phyloP scores from a whole-genome alignment of 2,888 invertebrate species.

The Amaurobius ferox region DNA sequence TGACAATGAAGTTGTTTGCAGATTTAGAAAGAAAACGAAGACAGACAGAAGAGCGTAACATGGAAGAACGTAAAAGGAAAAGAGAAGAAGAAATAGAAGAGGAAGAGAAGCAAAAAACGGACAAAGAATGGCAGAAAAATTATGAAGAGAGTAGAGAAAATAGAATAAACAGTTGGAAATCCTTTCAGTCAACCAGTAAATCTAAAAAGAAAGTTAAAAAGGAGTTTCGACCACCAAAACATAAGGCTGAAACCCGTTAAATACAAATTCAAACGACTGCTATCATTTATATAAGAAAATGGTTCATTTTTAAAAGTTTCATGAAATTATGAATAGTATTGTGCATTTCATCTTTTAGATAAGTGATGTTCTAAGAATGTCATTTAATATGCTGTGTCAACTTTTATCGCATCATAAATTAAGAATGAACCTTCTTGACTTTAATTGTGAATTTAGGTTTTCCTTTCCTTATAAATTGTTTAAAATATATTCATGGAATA shows the following conservation, averaged over 20 bases:
- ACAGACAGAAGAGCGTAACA: conserved; percentile 90
- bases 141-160: conserved; percentile 97
- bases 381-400: too few species aligned
- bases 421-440: too few species aligned
- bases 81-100: conserved; percentile 94
- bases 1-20: conserved; percentile 98
- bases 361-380: too few species aligned
- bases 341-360: too few species aligned
- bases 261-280: background rate
- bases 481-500: too few species aligned
- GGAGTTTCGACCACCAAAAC: conserved; percentile 92
- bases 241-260: conserved; percentile 94
- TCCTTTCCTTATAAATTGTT: too few species aligned
- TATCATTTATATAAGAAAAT: background rate
- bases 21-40: conserved; percentile 95
- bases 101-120: conserved; percentile 91
- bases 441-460: too few species aligned
- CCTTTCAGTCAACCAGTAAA: conserved; percentile 88
- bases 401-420: too few species aligned
- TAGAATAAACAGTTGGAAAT: conserved; percentile 94
- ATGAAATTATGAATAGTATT: too few species aligned
- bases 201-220: conserved; percentile 86
- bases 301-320: too few species aligned
- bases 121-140: conserved; percentile 98
- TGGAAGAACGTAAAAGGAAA: conserved; percentile 95